A percentile compares a stretch with the other conserved stretches of the same genome.
phyloP scores from a whole-genome alignment of 2,113 vertebrate species.

The Neofelis nebulosa region DNA sequence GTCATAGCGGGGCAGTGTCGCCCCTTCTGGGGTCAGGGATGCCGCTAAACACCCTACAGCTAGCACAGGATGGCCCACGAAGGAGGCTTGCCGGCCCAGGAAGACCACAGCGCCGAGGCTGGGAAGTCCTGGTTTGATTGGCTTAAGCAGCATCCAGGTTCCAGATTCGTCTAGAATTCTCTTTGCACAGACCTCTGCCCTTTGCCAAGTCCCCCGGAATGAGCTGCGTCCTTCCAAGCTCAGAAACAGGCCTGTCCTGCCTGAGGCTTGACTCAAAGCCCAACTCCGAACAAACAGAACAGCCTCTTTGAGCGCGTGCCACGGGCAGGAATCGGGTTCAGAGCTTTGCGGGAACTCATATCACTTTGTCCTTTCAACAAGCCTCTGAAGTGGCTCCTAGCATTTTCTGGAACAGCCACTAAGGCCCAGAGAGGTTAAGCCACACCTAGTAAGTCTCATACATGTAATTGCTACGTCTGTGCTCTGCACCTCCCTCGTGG shows the following conservation, averaged over 20 bases:
- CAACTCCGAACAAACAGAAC: not conserved
- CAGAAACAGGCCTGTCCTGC: not conserved
- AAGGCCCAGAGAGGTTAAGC: not conserved
- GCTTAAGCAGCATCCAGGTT: not conserved
- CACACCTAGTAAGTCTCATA: not conserved
- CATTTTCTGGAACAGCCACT: not conserved
- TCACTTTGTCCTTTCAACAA: rapidly evolving
- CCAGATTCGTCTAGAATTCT: not conserved
- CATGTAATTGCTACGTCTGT: not conserved
- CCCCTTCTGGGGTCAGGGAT: not conserved
- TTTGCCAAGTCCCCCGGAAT: not conserved
- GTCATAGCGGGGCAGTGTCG: not conserved
- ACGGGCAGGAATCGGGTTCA: rapidly evolving
- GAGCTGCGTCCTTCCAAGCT: not conserved
- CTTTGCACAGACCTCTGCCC: not conserved
- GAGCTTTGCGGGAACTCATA: rapidly evolving
- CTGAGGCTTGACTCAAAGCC: not conserved
- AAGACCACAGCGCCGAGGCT: rapidly evolving
- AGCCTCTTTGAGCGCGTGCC: not conserved
- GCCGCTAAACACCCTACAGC: rapidly evolving
- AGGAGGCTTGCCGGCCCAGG: rapidly evolving
- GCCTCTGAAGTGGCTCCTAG: not conserved
- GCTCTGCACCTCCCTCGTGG: not conserved
- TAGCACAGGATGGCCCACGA: rapidly evolving
- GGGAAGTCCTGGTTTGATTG: not conserved